Conservation (phyloP, 1,140 invertebrate species). For the Zophobas atratus region DNA sequence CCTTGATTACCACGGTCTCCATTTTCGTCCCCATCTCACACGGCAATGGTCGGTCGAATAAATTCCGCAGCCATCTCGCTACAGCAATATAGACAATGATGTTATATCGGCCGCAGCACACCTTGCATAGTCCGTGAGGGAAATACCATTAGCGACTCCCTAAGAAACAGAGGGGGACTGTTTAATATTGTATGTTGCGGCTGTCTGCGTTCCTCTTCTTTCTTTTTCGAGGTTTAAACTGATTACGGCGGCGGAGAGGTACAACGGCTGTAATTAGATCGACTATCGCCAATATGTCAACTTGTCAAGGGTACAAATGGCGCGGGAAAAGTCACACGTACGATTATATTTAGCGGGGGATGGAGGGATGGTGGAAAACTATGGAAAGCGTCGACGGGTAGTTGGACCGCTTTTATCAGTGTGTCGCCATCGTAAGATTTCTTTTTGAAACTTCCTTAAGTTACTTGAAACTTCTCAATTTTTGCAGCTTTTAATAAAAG, state of each 20-base stretch:
- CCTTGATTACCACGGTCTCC: slow-evolving; percentile 1
- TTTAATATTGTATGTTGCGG: slow-evolving; percentile 49
- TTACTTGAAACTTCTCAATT: too few relatives aligned
- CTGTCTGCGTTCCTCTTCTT: slow-evolving; percentile 48
- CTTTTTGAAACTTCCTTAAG: too few relatives aligned
- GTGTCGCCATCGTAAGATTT: too few relatives aligned
- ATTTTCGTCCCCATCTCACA: neutral
- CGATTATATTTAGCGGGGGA: slow-evolving; percentile 2
- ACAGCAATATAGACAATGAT: slow-evolving; percentile 60
- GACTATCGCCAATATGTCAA: slow-evolving; percentile 2
- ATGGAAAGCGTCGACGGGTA: too few relatives aligned
- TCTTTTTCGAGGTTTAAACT: slow-evolving; percentile 49
- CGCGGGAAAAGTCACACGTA: slow-evolving; percentile 12
- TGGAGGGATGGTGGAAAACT: too few relatives aligned
- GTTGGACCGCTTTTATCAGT: too few relatives aligned
- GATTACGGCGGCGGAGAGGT: slow-evolving; percentile 19
- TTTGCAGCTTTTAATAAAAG: too few relatives aligned
- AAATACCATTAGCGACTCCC: slow-evolving; percentile 55
- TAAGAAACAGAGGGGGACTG: slow-evolving; percentile 12
- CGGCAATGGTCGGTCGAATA: slow-evolving; percentile 52
- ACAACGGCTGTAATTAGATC: slow-evolving; percentile 35
- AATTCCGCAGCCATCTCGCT: slow-evolving; percentile 56
- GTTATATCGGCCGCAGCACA: slow-evolving; percentile 58
- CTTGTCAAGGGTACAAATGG: slow-evolving; percentile 11
- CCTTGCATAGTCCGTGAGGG: slow-evolving; percentile 58